Evolutionary conservation across 2,888 invertebrate species (phyloP).

Genomic region (Cryptophagus acutangulus): DNA sequence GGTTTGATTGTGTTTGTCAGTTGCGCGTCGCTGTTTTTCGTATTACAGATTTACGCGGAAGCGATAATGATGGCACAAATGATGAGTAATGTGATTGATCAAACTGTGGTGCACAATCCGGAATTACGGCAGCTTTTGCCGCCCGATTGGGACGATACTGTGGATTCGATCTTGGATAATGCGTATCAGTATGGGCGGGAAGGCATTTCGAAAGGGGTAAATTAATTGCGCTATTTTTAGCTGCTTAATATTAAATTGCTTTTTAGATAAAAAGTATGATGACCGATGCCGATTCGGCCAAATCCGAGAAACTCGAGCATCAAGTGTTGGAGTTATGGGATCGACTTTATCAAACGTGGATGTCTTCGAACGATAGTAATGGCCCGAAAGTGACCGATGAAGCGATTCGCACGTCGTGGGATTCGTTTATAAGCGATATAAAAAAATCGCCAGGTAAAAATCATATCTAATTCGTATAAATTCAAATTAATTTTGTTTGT

Average conservation of each 20-base stretch:
- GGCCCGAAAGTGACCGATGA: constrained; percentile 72
- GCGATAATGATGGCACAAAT: constrained; percentile 87
- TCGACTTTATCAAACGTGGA: constrained; percentile 87
- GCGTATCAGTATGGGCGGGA: constrained; percentile 90
- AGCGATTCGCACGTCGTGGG: constrained; percentile 70
- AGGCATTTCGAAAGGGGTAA: constrained; percentile 80
- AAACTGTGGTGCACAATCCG: constrained; percentile 84
- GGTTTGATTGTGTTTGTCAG: constrained; percentile 75
- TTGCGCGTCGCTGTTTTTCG: constrained; percentile 75
- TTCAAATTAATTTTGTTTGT: constrained; percentile 27
- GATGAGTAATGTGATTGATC: constrained; percentile 82
- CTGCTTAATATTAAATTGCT: constrained; percentile 6
- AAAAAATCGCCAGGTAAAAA: constrained; percentile 67
- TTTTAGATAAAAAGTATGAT: constrained; percentile 69
- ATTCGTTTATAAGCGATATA: constrained; percentile 64
- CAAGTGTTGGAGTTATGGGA: constrained; percentile 93
- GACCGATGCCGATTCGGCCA: constrained; percentile 73
- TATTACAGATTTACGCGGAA: constrained; percentile 89
- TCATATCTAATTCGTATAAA: neutral
- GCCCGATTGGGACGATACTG: constrained; percentile 74
- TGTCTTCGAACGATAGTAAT: constrained; percentile 59
- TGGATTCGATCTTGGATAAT: constrained; percentile 87
- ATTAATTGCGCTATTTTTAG: constrained; percentile 7
- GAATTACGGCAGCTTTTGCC: constrained; percentile 80
- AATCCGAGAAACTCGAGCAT: constrained; percentile 76